Base-by-base conservation (phyloP, 2,797 vertebrate genomes). In the Acipenser transmontanus region DNA sequence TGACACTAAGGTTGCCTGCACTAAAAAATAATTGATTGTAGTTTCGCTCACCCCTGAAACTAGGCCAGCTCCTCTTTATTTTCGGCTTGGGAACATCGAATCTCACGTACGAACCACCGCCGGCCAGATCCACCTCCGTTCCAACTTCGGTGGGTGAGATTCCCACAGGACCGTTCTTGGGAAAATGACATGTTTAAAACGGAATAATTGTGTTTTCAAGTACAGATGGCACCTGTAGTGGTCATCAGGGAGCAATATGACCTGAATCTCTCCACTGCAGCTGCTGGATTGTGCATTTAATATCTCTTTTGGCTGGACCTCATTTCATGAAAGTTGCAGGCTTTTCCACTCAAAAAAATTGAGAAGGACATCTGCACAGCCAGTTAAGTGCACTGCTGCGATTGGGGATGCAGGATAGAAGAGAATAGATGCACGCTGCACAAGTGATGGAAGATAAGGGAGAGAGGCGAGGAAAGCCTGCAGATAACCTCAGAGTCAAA, bases 61-160 rank as follows among this genome's bases (percentile, higher is more conserved):
- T 91, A 2, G 97, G 95, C 97, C 95, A 98, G 77, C 82, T 94
- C 74, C 74, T 89, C 81, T 89, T 90, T 69, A 93, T 86, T 76
- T 92, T 89, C 10, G 89, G 81, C 70, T 74, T 91, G 0, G 95
- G 94, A 50, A 94, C 88, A 0, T 96, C 97, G 0, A 98, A 99
- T 49, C 95, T 88, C 66, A 95, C 82, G n/a, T 99, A 99, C 13
- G 89, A 90, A 1, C 84, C 78, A 0, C 91, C 82, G 1, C 88
- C 85, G 0, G 82, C 73, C 69, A 90, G 74, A 12, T 92, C 87
- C 7, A 74, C 77, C 14, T 95, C 93, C 0, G 80, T 74, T 5
- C 77, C 80, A 0, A 89, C 92, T 71, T 93, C 93, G 59, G 65
- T 74, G 0, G 89, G 80, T 12, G 89, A 76, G 0, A 77, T 79